These are phyloP conservation scores for Anthopleura xanthogrammica DNA, from an alignment of 92 coral and sea anemone species.

Conservation along the genomic window DNA sequence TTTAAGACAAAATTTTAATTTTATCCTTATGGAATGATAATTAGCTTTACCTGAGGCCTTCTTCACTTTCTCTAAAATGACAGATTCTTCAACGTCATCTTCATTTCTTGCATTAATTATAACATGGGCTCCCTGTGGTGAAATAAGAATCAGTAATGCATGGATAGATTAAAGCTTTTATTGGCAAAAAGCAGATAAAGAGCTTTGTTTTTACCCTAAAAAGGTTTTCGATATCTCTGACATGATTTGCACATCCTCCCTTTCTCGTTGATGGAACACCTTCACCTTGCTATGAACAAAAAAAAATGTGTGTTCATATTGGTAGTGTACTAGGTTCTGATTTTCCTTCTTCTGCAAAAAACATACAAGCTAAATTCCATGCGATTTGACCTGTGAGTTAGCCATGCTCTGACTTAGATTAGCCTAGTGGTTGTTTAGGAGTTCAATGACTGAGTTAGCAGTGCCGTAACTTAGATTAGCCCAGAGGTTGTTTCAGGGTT, in stretches of 20 bases:
- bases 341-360: too few relatives aligned
- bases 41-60: constrained; percentile 72
- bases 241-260: constrained; percentile 92
- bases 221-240: constrained; percentile 84
- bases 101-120: constrained; percentile 87
- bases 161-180: constrained; percentile 1
- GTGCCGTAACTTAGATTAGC: too few relatives aligned
- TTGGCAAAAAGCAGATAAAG: not conserved
- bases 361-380: too few relatives aligned
- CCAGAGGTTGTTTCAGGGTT: too few relatives aligned
- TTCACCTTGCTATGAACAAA: constrained; percentile 78
- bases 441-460: too few relatives aligned
- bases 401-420: not conserved
- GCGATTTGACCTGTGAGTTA: too few relatives aligned
- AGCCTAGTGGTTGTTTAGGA: too few relatives aligned
- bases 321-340: too few relatives aligned
- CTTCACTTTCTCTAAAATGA: constrained; percentile 85
- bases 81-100: constrained; percentile 89
- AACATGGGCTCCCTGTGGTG: constrained; percentile 88
- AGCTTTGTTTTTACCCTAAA: constrained; percentile 58
- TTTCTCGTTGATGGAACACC: constrained; percentile 92
- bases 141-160: not conserved
- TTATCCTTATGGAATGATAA: too few relatives aligned
- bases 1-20: too few relatives aligned
- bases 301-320: too few relatives aligned